Evolutionary conservation across 2,113 vertebrate genomes (phyloP).

Genomic region (Tonatia bakeri): DNA sequence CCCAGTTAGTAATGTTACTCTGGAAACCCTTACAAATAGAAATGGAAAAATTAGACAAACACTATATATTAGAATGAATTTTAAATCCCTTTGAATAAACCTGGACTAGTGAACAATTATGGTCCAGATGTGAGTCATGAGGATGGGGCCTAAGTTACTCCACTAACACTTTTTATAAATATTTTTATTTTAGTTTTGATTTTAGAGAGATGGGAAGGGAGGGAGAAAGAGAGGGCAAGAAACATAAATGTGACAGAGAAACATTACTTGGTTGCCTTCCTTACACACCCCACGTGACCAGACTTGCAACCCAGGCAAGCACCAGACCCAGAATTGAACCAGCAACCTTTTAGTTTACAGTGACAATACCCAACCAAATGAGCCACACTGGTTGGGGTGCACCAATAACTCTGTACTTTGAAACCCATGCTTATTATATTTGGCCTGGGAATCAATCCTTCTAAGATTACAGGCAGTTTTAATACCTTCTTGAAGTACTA

Average conservation of each 20-base stretch:
- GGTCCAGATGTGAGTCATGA: not conserved
- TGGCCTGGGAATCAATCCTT: not conserved
- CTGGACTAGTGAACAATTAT: not conserved
- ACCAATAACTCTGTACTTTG: not conserved
- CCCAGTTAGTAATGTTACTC: not conserved
- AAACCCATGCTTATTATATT: not conserved
- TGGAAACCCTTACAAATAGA: not conserved
- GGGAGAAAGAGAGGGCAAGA: too few species aligned
- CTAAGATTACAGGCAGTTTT: not conserved
- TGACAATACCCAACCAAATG: too few species aligned
- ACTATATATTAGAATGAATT: not conserved
- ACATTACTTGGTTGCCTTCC: too few species aligned
- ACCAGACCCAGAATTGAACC: too few species aligned
- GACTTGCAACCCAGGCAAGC: too few species aligned
- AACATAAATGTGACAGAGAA: too few species aligned
- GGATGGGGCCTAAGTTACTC: not conserved
- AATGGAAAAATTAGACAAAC: not conserved
- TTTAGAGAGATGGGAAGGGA: too few species aligned
- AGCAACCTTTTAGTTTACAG: too few species aligned
- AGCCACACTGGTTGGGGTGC: too few species aligned
- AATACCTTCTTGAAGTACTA: not conserved
- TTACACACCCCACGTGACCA: too few species aligned
- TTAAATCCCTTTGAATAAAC: not conserved
- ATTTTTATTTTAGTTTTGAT: too few species aligned
- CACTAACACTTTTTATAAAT: not conserved